Evolutionary conservation across 2,888 invertebrate species (phyloP), one percentile per base, ranked within the genome.

Genomic region (Amorpha juglandis): DNA sequence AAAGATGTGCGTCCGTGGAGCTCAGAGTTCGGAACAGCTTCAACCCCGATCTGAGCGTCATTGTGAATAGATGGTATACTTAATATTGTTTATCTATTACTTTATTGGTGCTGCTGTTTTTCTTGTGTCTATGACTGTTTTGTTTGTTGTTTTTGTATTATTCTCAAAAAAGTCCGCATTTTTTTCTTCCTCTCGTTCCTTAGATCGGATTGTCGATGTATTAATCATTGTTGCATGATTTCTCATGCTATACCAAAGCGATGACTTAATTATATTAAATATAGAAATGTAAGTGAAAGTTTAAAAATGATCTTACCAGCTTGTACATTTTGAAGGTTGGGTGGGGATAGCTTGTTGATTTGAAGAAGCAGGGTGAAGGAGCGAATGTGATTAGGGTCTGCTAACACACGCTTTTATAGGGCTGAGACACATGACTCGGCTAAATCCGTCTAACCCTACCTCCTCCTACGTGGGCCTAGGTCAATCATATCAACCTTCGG

Each of bases 311-410:
- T 67, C 95, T 95, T 91, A 95, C 95, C 94, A 95, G 88, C 80
- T 94, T 95, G 91, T 93, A 94, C 95, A 95, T 95, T 86, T 93
- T 94, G 90, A 81, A 77, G 79, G 81, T 81, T 74, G 76, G 72
- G 72, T 82, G 74, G 77, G 83, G 80, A 75, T 83, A 75, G 74
- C 79, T 80, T 78, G 80, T 80, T 71, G 79, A 78, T 75, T 82
- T 78, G 78, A 83, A 83, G 80, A 83, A 85, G 80, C 79, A 81
- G 79, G 81, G 80, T 85, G 74, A 87, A 75, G 75, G 83, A 88
- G 74, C 93, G 91, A 92, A 88, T 94, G 93, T 92, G 89, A 77
- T 78, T 79, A 84, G 80, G 83, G 77, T 76, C 79, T 69, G 74
- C 70, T 71, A 75, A 71, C 70, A 74, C 70, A 71, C 74, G 86